Evolutionary conservation across 2,797 vertebrate species (phyloP), one percentile per base, ranked within the genome.

Genomic region (Lacerta viridis): DNA sequence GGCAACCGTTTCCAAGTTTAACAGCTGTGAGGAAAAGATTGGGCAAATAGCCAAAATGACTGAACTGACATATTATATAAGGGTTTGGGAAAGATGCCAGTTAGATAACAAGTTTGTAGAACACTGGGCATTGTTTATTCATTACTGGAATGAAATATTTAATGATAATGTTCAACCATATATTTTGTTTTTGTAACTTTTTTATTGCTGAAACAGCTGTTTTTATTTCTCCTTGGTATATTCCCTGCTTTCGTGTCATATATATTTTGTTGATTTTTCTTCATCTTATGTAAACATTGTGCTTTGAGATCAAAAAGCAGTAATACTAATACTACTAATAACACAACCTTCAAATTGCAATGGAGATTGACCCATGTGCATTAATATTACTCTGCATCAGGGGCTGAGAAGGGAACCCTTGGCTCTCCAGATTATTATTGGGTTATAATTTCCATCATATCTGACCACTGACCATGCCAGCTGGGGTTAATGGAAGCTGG

Each of bases 1-100:
- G 46, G 80, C 25, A 41, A 41, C 64, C n/a, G 33, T 18, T 78
- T 5, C 25, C 66, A 77, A 78, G 74, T 69, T 83, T 78, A 88
- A 88, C 29, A 18, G 11, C 64, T 27, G 2, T 59, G 61, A 59
- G 25, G 50, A 69, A 83, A 88, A 68, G 64, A 71, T 71, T 36
- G 77, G 87, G 87, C 74, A 83, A 77, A 68, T 55, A 69, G 80
- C 43, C 80, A 83, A 78, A 88, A 69, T 39, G 61, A 88, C 75
- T 88, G 55, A 68, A 83, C 80, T 77, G 43, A 88, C 18, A 77
- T 25, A 78, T 83, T 83, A 83, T 88, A 83, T 83, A 83, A 88
- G 61, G 10, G 33, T 78, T 83, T 78, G 74, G 87, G 74, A 77
- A 88, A 43, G 64, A 9, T 78, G 81, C 87, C 87, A 88, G 46